phyloP scores from a whole-genome alignment of 2,113 vertebrate genomes.

The Bubo scandiacus region DNA sequence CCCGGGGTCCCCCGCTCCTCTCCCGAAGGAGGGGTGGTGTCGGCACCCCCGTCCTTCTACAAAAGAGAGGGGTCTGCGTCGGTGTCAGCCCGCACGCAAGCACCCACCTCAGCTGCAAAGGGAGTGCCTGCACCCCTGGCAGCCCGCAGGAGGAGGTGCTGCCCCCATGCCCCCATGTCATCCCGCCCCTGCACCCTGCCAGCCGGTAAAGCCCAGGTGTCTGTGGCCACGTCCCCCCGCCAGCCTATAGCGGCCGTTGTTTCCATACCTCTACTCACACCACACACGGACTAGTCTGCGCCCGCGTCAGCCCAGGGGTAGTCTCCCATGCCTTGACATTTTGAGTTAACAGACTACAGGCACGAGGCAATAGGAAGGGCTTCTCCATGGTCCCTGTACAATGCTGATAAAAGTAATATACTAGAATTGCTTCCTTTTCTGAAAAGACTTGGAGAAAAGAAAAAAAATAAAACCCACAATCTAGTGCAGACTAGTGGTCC shows the following conservation, averaged over 20 bases:
- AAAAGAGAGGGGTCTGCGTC: rapidly evolving
- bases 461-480: background rate
- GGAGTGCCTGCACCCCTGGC: background rate
- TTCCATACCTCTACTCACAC: rapidly evolving
- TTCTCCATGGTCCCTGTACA: background rate
- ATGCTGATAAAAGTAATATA: background rate
- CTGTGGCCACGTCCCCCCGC: rapidly evolving
- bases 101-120: no score
- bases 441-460: background rate
- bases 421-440: background rate
- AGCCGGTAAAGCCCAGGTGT: rapidly evolving
- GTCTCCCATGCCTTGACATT: no score
- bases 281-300: rapidly evolving
- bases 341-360: no score
- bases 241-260: background rate
- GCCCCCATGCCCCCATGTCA: background rate
- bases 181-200: background rate
- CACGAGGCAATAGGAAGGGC: background rate
- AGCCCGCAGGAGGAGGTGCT: background rate
- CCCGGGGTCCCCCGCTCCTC: no score
- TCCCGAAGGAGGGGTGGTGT: background rate
- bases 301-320: rapidly evolving
- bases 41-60: background rate
- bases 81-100: background rate
- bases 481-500: background rate